A percentile compares a stretch with the other conserved stretches of the same genome.
Conservation (phyloP, 2,113 vertebrate genomes). For the Hippocampus zosterae region DNA sequence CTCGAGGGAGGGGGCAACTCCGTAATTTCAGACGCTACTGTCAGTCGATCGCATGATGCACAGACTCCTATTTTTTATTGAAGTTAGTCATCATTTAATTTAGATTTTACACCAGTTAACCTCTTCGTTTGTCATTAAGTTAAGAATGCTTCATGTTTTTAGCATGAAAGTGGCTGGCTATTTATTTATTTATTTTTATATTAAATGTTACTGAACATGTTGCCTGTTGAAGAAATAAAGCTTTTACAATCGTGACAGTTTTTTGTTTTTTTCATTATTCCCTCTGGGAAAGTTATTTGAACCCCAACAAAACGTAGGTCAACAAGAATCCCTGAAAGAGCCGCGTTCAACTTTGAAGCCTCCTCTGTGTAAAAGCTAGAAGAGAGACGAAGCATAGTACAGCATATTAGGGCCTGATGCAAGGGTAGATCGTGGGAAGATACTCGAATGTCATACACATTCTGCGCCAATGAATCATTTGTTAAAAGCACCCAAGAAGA, state of each 20-base stretch:
- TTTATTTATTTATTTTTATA: no score
- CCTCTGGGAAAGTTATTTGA: neutral
- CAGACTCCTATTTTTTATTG: neutral
- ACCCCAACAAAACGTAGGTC: neutral
- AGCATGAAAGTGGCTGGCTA: neutral
- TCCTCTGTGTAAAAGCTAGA: neutral
- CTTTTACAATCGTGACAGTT: neutral
- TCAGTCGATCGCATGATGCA: neutral
- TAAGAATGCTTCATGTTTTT: neutral
- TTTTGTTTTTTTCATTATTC: neutral
- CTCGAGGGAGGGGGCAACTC: neutral
- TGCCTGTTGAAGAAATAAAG: neutral
- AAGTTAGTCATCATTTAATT: neutral
- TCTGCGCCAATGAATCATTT: conserved; percentile 41
- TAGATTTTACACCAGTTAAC: neutral
- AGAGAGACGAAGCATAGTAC: neutral
- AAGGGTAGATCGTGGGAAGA: conserved; percentile 44
- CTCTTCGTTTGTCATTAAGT: neutral
- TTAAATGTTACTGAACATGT: no score
- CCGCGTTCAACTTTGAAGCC: neutral
- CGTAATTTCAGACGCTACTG: neutral
- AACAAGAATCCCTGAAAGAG: neutral
- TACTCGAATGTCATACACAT: conserved; percentile 29
- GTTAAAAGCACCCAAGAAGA: conserved; percentile 46
- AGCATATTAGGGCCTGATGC: neutral